A percentile compares a stretch with the other conserved stretches of the same genome.
phyloP scores from a whole-genome alignment of 2,797 vertebrate genomes.

The Delichon dasypus region DNA sequence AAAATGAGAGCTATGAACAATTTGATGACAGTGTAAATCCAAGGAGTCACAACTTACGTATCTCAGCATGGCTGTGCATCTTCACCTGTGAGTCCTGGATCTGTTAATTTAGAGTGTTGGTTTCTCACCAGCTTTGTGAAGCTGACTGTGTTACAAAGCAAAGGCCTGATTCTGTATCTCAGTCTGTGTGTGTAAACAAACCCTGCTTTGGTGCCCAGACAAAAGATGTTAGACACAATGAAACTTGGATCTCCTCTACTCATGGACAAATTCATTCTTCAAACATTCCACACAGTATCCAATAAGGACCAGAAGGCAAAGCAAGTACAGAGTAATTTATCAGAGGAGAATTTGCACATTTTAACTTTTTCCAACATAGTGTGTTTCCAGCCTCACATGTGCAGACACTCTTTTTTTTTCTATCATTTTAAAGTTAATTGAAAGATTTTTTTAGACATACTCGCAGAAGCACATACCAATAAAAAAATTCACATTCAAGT shows the following conservation, averaged over 20 bases:
- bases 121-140: not conserved
- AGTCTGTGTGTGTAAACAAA: not conserved
- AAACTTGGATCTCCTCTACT: not conserved
- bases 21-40: not conserved
- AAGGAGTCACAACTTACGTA: not conserved
- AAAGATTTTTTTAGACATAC: not conserved
- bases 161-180: not conserved
- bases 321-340: not conserved
- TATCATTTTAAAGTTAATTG: not conserved
- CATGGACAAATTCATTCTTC: not conserved
- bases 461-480: not conserved
- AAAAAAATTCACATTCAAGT: not conserved
- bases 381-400: not conserved
- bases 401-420: not conserved
- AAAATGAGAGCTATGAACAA: not conserved
- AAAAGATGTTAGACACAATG: not conserved
- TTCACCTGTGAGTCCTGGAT: not conserved
- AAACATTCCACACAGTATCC: not conserved
- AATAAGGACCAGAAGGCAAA: not conserved
- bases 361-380: not conserved
- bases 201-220: not conserved
- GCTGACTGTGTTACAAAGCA: not conserved
- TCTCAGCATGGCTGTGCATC: fast-evolving
- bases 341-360: not conserved
- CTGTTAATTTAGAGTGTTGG: fast-evolving